Evolutionary conservation across 1,140 invertebrate species (phyloP).

Genomic region (Musca domestica): DNA sequence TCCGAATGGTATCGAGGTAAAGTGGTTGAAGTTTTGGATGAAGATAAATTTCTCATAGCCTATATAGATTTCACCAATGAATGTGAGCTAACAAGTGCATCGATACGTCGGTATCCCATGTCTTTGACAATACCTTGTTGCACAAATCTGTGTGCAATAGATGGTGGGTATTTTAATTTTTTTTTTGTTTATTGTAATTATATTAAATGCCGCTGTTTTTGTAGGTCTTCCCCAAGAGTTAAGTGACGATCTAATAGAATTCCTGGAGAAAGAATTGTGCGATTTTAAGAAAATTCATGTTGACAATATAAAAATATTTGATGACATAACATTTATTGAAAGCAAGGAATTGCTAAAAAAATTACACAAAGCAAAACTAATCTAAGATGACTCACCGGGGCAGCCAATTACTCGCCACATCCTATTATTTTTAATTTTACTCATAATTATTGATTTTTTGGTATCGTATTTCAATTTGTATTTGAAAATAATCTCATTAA

Average conservation of each 20-base stretch:
- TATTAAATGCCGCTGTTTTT: background rate
- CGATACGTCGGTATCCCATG: conserved; percentile 42
- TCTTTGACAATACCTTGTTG: conserved; percentile 30
- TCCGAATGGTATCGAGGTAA: conserved; percentile 36
- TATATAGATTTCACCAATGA: conserved; percentile 39
- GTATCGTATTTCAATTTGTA: no score
- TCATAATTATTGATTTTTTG: no score
- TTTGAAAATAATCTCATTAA: no score
- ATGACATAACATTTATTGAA: background rate
- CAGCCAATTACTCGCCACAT: no score
- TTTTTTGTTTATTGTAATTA: background rate
- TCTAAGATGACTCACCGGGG: no score
- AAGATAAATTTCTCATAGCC: conserved; percentile 29
- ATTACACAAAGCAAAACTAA: background rate
- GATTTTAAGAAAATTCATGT: background rate
- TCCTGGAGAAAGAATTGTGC: background rate
- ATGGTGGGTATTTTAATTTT: conserved; percentile 29
- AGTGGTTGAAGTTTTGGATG: conserved; percentile 29
- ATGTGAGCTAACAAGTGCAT: conserved; percentile 23
- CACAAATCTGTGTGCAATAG: conserved; percentile 39
- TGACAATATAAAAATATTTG: background rate
- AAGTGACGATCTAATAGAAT: conserved; percentile 7
- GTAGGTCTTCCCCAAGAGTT: conserved; percentile 19
- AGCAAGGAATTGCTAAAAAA: conserved; percentile 4
- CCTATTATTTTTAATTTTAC: no score